Percentiles rank a stretch among this genome's conserved stretches.
These are phyloP conservation scores for Spheniscus mendiculus DNA, from an alignment of 2,113 vertebrate species.

Conservation along the genomic window DNA sequence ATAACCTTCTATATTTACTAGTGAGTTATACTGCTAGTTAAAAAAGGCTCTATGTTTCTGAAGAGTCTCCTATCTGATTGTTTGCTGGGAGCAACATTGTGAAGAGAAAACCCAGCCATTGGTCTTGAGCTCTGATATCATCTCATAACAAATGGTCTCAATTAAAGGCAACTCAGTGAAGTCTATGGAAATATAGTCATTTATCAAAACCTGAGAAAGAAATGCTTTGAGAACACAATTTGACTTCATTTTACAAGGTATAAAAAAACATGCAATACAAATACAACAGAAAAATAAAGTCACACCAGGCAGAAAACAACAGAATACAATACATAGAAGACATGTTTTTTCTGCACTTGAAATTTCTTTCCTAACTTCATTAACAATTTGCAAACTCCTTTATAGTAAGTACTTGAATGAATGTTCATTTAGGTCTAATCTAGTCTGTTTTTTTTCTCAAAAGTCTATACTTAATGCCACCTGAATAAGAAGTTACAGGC, in stretches of 20 bases:
- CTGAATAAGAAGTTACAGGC: neutral
- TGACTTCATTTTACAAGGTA: neutral
- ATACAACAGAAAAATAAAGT: neutral
- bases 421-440: neutral
- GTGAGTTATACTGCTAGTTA: conserved; percentile 48
- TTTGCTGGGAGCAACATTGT: neutral
- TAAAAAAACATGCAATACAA: neutral
- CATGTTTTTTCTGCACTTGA: neutral
- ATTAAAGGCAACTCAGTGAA: conserved; percentile 37
- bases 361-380: neutral
- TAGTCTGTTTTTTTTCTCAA: neutral
- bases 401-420: neutral
- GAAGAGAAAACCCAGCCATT: neutral
- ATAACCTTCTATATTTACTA: conserved; percentile 55
- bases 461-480: neutral
- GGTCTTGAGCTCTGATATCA: conserved; percentile 12
- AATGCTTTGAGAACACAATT: neutral
- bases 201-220: conserved; percentile 22
- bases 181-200: conserved; percentile 31
- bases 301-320: neutral
- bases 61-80: conserved; percentile 5
- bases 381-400: neutral
- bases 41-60: conserved; percentile 1
- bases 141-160: conserved; percentile 40
- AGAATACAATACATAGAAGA: neutral